Base-by-base conservation (phyloP, 1,140 invertebrate species). In the Macrocentrus cingulum region DNA sequence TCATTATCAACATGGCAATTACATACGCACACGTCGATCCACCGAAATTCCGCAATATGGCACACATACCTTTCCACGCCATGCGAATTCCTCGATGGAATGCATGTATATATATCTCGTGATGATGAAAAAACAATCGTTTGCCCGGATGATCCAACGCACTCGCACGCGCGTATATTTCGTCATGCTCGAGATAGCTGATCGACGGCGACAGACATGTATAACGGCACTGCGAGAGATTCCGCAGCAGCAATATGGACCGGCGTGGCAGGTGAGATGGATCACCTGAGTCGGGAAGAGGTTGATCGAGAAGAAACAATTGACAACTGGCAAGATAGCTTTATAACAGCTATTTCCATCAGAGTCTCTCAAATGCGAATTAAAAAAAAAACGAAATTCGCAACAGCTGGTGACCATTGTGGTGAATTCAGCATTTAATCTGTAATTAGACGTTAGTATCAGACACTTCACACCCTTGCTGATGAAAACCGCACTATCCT, bases 191-290 rank as follows among this genome's bases (percentile, higher is more conserved):
- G 11, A 37, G 16, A 52, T 52, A 19, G 36, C 36, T 52, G 50
- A 52, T 52, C 36, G 50, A 52, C 9, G 16, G 20, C 9, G 32
- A 52, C 36, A 52, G 32, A 39, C 22, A 52, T 39, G 41, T 52
- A 52, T 19, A 19, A 19, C 22, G 50, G 36, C 37, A 37, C 41
- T 52, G 37, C 50, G 9, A 18, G 42, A 45, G 36, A 37, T 37
- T 52, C 37, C 19, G 50, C 50, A 41, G 68, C 68, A 69, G 63
- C 49, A n/a, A 39, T 39, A 39, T 15, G 15, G 7, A n/a, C 36
- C 15, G 37, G 3, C 9, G 2, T 36, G 49, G 49, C 49, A 51
- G 49, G 29, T 51, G 25, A 51, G 34, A 51, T 51, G 49, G 49
- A 51, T 51, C 23, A 36, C 32, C 49, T n/a, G n/a, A n/a, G n/a